Evolutionary conservation across 1,140 invertebrate species (phyloP), one percentile per base, ranked within the genome.

Genomic region (Belonocnema kinseyi): DNA sequence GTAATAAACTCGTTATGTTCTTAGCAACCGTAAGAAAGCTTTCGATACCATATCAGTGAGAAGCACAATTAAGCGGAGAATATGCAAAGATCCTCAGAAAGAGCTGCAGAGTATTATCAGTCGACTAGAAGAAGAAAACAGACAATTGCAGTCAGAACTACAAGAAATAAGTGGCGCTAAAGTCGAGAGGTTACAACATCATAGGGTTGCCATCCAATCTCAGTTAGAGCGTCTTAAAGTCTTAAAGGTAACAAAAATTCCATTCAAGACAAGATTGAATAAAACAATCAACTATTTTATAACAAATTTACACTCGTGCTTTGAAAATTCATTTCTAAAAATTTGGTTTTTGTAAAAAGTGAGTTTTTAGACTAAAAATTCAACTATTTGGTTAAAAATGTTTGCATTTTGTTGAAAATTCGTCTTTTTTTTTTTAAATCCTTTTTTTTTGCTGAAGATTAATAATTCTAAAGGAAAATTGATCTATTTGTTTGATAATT

Each of bases 91-190:
- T 85, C 91, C 91, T 16, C 90, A 91, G 72, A 90, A 91, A 72
- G 93, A 93, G 83, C 82, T 93, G 4, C 92, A 93, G 82, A 93
- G 92, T 77, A 92, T 93, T 40, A 93, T 93, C 79, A 88, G 83
- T 83, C 89, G 92, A 78, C 84, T 93, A 50, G 92, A 93, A 83
- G 88, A 92, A 74, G 92, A 93, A 83, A 92, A 93, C 79, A 90
- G 84, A 85, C 91, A 92, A 81, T 73, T 92, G 26, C 87, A 88
- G 76, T 81, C 85, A 33, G 91, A 92, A 76, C 82, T 92, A 53
- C 80, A 83, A 26, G 89, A 89, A 76, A 89, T 91, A 83, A 89
- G 77, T 56, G 89, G 88, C 26, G 88, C 82, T 58, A 89, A 85
- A 81, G 87, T 85, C 7, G 87, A 89, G 71, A 89, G 88, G 80